Evolutionary conservation across 2,888 invertebrate genomes (phyloP).

Genomic region (Meghimatium bilineatum): DNA sequence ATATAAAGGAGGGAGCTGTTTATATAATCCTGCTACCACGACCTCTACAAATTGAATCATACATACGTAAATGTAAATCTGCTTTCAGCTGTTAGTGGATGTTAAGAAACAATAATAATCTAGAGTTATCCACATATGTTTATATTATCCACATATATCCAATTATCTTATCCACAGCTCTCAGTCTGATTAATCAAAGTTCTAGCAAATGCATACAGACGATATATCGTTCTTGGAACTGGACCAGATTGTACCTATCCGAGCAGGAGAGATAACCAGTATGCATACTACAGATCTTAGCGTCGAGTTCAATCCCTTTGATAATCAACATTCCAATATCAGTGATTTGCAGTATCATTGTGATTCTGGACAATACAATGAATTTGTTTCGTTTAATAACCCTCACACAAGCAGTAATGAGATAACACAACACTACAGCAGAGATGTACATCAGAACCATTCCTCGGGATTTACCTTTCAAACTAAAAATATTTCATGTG

Average conservation of each 20-base stretch:
- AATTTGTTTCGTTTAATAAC: background rate
- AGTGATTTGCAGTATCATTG: background rate
- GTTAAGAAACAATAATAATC: too few relatives aligned
- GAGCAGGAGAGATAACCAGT: conserved; percentile 8
- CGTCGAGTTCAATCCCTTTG: background rate
- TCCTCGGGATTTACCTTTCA: background rate
- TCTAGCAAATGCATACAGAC: conserved; percentile 46
- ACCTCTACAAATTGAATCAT: too few relatives aligned
- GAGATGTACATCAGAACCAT: background rate
- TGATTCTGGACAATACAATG: background rate
- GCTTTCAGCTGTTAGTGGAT: too few relatives aligned
- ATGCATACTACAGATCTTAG: conserved; percentile 9
- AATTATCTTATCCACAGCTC: background rate
- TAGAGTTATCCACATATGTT: too few relatives aligned
- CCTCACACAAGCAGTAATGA: background rate
- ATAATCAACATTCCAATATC: background rate
- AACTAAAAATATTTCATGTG: background rate
- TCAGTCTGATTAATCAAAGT: background rate
- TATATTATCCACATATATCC: background rate
- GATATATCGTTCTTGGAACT: conserved; percentile 45
- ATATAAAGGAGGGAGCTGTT: too few relatives aligned
- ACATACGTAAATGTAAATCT: too few relatives aligned
- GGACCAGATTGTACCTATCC: conserved; percentile 51
- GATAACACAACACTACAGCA: background rate
- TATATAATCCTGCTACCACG: too few relatives aligned